Base-by-base conservation (phyloP, 2,888 invertebrate species). In the Netelia fuscicornis region DNA sequence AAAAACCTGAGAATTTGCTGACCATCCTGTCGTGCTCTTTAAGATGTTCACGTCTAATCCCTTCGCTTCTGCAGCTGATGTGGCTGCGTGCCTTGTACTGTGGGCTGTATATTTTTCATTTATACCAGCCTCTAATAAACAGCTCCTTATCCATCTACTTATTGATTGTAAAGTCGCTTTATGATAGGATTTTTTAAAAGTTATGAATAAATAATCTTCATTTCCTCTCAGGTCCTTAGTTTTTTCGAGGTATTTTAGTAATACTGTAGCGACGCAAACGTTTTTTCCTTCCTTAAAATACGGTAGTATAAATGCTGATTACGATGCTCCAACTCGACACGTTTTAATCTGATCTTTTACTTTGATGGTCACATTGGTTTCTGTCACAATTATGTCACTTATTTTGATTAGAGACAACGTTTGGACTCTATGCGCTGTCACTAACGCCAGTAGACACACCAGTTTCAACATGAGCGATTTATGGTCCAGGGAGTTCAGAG, bases 11-110 rank as follows among this genome's bases (percentile, higher is more conserved):
- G 79, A 83, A 2, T 60, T 56, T 13, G 60, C 48, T 2, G 84
- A 84, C 81, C 84, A 78, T 5, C 77, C 74, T 20, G 84, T 74
- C 25, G 76, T 76, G 54, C 81, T 81, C 54, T 72, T 77, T 30
- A 84, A 81, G 13, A 72, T 52, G 11, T 30, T 77, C 2, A 78
- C 58, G 48, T 81, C 78, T 5, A 83, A 8, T 6, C 83, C 70
- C 52, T 70, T 84, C n/a, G 42, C 11, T n/a, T 52, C 65, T 1
- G 71, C 86, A 58, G 83, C 78, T 6, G 83, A 86, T 25, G 83
- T 86, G 10, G 71, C 64, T 1, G 83, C 83, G 37, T 83, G 83
- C 72, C 80, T 70, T 2, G 84, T 86, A 23, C 82, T 86, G 37
- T 84, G 84, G 10, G 82, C 84, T 17, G 80, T 82, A 37, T 80